Evolutionary conservation across 2,113 vertebrate species (phyloP).

Genomic region (Pteruthius melanotis): DNA sequence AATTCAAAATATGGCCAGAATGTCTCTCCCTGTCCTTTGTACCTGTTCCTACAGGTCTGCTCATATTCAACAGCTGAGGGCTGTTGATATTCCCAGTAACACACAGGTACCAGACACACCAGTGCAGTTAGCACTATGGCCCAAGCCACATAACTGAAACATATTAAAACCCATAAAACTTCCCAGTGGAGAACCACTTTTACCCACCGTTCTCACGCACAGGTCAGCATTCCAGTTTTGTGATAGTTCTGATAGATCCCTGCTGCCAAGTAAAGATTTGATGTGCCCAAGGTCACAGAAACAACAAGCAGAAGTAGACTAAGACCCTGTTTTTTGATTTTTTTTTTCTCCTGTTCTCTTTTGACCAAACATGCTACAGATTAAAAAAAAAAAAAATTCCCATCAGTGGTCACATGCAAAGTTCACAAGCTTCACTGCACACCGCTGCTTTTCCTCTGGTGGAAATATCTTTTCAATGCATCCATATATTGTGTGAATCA

Average conservation of each 20-base stretch:
- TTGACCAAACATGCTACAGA: not conserved
- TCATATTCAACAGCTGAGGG: not conserved
- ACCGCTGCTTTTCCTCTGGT: not conserved
- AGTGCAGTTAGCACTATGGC: not conserved
- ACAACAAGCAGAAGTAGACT: not conserved
- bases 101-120: not conserved
- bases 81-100: not conserved
- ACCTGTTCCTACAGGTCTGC: not conserved
- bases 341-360: not conserved
- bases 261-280: not conserved
- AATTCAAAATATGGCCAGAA: not conserved
- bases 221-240: not conserved
- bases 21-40: not conserved
- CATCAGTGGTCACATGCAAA: not conserved
- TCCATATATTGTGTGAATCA: not conserved
- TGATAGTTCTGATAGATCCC: not conserved
- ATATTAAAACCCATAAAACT: not conserved
- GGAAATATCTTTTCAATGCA: not conserved
- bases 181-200: not conserved
- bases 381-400: not conserved
- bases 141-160: not conserved
- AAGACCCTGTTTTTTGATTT: not conserved
- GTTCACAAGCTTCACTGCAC: not conserved
- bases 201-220: not conserved
- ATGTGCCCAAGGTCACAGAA: not conserved